Percentiles rank a stretch among this genome's conserved stretches.
Evolutionary conservation across 2,888 invertebrate species (phyloP).

Genomic region (Phymatocera aterrima): DNA sequence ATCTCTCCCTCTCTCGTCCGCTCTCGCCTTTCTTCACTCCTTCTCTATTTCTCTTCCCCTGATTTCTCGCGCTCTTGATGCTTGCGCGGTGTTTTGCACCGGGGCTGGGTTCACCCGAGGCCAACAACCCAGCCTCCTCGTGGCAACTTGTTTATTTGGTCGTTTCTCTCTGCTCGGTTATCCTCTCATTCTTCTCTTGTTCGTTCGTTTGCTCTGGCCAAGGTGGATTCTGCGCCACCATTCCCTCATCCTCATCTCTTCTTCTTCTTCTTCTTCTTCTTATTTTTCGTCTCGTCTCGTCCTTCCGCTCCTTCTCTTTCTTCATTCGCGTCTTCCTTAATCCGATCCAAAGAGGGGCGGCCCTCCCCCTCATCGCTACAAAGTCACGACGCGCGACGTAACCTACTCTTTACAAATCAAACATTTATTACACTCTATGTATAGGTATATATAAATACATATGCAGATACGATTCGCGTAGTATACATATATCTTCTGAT

Average conservation of each 20-base stretch:
- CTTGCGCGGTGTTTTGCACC: conserved; percentile 44
- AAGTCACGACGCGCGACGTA: too few species aligned
- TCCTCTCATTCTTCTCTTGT: conserved; percentile 9
- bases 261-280: conserved; percentile 16
- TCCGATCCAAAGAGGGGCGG: too few species aligned
- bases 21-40: neutral
- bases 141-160: conserved; percentile 68
- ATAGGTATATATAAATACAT: too few species aligned
- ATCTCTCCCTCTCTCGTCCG: neutral
- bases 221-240: conserved; percentile 26
- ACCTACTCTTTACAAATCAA: too few species aligned
- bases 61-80: conserved; percentile 41
- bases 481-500: too few species aligned
- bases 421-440: too few species aligned
- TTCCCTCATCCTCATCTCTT: neutral
- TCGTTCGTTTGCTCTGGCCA: neutral
- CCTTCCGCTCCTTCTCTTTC: too few species aligned
- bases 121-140: conserved; percentile 71
- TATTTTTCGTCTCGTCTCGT: neutral
- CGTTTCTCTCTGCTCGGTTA: conserved; percentile 59
- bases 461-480: too few species aligned
- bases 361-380: too few species aligned
- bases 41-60: neutral
- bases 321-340: too few species aligned
- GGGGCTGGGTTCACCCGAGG: conserved; percentile 71